Evolutionary conservation across 2,797 vertebrate genomes (phyloP), one percentile per base, ranked within the genome.

Genomic region (Muscicapa comitata): DNA sequence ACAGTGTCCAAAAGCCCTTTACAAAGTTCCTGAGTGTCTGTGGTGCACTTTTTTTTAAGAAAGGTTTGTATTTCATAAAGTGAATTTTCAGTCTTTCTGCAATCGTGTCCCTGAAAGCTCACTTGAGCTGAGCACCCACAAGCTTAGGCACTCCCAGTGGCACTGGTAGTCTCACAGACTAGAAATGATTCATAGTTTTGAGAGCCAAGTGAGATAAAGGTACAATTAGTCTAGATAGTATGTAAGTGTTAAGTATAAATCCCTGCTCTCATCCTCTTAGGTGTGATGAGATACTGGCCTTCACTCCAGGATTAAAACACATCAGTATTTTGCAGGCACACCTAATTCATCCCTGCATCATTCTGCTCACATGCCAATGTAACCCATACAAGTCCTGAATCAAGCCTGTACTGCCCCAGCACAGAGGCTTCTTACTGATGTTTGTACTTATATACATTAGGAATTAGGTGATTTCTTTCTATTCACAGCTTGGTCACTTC

Each of bases 131-230:
- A 79, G 63, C 55, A 79, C 67, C 74, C 43, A 40, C 29, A 62
- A 84, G 23, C 54, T 73, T 33, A 76, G 63, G 42, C 51, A 47
- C n/a, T 89, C 47, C 11, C 54, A 40, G 31, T 78, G 50, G 38
- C 77, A 63, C 45, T 54, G 37, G 45, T 26, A 79, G 28, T 76
- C 40, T 92, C 62, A 65, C 3, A 2, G 31, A 59, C 51, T 53
- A 67, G 79, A 62, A 92, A 81, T 94, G 68, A 93, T 82, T 90
- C 71, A 76, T 92, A 92, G 48, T 68, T 81, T 29, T 10, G 40
- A 53, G 45, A 90, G 85, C 91, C 87, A 91, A 91, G 18, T 48
- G 73, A 96, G 91, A 93, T 92, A 92, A 91, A 91, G 33, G 62
- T 80, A 42, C 76, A 78, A 25, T 96, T 96, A 92, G 82, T 76